phyloP scores from a whole-genome alignment of 2,797 vertebrate genomes.

The Thripadectes ignobilis region DNA sequence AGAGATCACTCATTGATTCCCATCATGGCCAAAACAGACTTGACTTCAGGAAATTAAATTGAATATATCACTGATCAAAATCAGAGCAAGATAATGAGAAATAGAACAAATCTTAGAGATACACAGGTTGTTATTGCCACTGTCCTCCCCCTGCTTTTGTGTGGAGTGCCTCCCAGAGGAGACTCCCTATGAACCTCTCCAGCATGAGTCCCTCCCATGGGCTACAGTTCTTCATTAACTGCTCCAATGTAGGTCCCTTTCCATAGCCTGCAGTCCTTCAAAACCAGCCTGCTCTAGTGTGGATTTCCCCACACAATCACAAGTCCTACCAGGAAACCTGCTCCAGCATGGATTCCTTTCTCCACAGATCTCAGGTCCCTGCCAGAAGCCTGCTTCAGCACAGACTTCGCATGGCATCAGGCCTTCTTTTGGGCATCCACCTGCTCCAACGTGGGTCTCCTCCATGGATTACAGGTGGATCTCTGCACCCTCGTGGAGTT shows the following conservation, averaged over 20 bases:
- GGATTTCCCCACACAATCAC: not conserved
- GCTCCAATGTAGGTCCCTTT: not conserved
- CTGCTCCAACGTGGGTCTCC: not conserved
- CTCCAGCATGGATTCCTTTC: fast-evolving
- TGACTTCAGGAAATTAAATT: not conserved
- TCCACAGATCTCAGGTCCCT: too few relatives aligned
- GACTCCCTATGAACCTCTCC: not conserved
- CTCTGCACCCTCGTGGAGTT: fast-evolving
- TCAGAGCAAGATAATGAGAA: not conserved
- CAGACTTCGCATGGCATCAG: not conserved
- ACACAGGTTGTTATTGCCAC: not conserved
- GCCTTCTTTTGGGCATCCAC: not conserved
- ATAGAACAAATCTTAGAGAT: not conserved
- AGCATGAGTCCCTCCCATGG: fast-evolving
- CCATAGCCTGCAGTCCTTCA: not conserved
- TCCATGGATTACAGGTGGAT: not conserved
- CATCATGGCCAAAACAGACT: not conserved
- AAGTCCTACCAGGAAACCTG: not conserved
- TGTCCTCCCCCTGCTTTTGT: not conserved
- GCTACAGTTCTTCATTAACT: not conserved
- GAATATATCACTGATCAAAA: not conserved
- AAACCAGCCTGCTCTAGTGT: fast-evolving
- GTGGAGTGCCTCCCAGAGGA: not conserved
- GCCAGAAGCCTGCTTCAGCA: fast-evolving
- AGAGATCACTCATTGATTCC: not conserved